A percentile compares a stretch with the other conserved stretches of the same genome.
These are phyloP conservation scores for Temnopleurus reevesii DNA, from an alignment of 53 echinoderm and acorn worm species.

Conservation along the genomic window DNA sequence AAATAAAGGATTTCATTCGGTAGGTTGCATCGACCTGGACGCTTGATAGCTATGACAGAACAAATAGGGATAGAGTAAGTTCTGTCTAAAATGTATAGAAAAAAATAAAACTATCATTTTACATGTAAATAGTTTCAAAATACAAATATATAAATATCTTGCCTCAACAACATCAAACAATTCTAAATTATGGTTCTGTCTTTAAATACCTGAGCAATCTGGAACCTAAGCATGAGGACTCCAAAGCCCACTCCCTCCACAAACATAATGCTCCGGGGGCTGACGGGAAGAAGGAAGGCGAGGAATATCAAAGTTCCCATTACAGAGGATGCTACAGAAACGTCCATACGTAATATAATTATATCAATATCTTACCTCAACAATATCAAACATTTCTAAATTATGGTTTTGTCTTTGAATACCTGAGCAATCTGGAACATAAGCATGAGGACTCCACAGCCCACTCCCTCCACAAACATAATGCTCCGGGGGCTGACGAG, in stretches of 20 bases:
- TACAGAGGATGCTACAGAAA: slow-evolving; percentile 67
- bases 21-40: slow-evolving; percentile 51
- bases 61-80: too few species aligned
- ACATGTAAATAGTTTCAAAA: too few species aligned
- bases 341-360: slow-evolving; percentile 62
- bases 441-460: slow-evolving; percentile 53
- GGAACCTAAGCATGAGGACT: slow-evolving; percentile 36
- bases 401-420: slow-evolving; percentile 46
- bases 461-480: slow-evolving; percentile 63
- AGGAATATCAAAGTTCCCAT: slow-evolving; percentile 56
- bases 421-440: slow-evolving; percentile 70
- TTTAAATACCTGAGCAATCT: slow-evolving; percentile 63
- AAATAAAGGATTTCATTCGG: slow-evolving; percentile 66
- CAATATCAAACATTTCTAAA: slow-evolving; percentile 37
- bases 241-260: slow-evolving; percentile 51
- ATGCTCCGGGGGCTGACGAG: not conserved
- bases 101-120: too few species aligned
- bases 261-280: slow-evolving; percentile 20
- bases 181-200: too few species aligned
- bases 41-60: slow-evolving; percentile 48
- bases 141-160: too few species aligned
- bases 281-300: not conserved
- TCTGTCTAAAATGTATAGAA: too few species aligned
- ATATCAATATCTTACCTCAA: slow-evolving; percentile 63
- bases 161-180: too few species aligned